Conservation (phyloP, 53 echinoderm and acorn worm species). For the Apostichopus leukothele region DNA sequence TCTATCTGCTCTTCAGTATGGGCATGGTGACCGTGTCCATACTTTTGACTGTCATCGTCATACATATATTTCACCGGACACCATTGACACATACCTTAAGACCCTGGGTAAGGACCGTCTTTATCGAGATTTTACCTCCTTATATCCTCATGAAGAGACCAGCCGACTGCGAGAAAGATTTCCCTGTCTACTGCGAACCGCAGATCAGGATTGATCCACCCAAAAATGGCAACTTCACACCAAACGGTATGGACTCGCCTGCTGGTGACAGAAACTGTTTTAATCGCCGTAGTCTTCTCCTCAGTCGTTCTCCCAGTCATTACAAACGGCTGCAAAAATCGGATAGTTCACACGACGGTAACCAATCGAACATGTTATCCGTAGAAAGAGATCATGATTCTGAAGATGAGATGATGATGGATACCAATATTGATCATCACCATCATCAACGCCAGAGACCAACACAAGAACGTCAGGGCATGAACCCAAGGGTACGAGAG, state of each 20-base stretch:
- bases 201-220: slow-evolving; percentile 40
- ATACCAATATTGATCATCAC: slow-evolving; percentile 57
- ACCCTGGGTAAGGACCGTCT: slow-evolving; percentile 74
- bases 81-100: slow-evolving; percentile 88
- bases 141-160: slow-evolving; percentile 83
- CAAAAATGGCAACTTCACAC: slow-evolving; percentile 37
- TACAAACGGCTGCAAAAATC: slow-evolving; percentile 59
- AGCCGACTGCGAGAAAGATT: slow-evolving; percentile 70
- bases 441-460: slow-evolving; percentile 48
- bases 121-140: slow-evolving; percentile 81
- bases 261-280: slow-evolving; percentile 74
- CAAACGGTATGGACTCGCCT: slow-evolving; percentile 58
- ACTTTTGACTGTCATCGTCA: slow-evolving; percentile 84
- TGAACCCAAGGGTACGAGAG: slow-evolving; percentile 76
- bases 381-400: slow-evolving; percentile 67
- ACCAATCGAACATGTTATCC: slow-evolving; percentile 46
- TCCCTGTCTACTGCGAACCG: slow-evolving; percentile 56
- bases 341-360: slow-evolving; percentile 48
- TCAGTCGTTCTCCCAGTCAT: slow-evolving; percentile 60
- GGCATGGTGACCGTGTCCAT: slow-evolving; percentile 93
- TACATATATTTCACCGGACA: slow-evolving; percentile 86
- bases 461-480: slow-evolving; percentile 58
- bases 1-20: slow-evolving; percentile 94
- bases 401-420: slow-evolving; percentile 73
- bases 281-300: slow-evolving; percentile 61